Evolutionary conservation across 2,113 vertebrate species (phyloP).

Genomic region (Scopus umbretta): DNA sequence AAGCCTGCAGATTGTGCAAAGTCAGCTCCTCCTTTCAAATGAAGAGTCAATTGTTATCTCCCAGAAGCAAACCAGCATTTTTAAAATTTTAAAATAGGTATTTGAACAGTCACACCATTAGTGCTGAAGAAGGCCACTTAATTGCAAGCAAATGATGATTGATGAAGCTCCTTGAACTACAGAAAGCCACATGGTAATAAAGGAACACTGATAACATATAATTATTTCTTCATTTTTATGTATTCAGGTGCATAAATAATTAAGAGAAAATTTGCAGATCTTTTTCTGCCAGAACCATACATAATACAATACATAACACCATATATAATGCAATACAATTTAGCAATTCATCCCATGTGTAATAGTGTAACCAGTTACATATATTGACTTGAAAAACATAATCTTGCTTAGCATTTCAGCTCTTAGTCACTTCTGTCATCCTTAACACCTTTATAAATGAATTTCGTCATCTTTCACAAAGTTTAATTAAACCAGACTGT

Average conservation of each 20-base stretch:
- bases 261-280: neutral
- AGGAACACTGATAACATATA: neutral
- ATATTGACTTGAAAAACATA: neutral
- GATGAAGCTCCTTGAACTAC: neutral
- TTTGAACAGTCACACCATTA: neutral
- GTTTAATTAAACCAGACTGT: neutral
- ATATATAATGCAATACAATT: neutral
- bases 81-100: neutral
- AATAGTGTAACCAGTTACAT: neutral
- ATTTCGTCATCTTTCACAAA: neutral
- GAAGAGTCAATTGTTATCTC: neutral
- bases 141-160: neutral
- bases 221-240: neutral
- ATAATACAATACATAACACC: neutral
- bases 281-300: neutral
- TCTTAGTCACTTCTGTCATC: neutral
- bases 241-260: neutral
- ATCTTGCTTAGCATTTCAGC: neutral
- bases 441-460: neutral
- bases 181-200: neutral
- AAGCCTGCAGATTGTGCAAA: neutral
- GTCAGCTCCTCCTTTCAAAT: neutral
- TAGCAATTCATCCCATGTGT: neutral
- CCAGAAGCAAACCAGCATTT: neutral
- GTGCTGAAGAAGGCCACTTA: neutral